Percentiles rank a stretch among this genome's conserved stretches.
These are phyloP conservation scores for Ophthalmolycus amberensis DNA, from an alignment of 2,113 vertebrate species.

Conservation along the genomic window DNA sequence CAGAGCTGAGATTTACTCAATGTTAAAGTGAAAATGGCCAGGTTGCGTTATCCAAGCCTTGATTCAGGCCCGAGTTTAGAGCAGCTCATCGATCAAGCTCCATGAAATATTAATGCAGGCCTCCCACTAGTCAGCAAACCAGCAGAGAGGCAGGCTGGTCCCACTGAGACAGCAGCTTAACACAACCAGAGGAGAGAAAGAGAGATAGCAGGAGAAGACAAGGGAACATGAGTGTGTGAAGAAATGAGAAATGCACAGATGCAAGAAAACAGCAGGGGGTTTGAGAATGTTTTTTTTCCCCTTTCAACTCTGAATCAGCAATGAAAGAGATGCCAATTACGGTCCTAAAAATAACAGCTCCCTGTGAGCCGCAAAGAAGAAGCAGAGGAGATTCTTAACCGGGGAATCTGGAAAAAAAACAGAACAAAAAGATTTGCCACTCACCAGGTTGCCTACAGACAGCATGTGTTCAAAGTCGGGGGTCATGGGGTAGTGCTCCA, in stretches of 20 bases:
- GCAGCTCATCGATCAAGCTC: constrained; percentile 73
- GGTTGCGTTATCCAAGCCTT: constrained; percentile 53
- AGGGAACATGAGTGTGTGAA: constrained; percentile 31
- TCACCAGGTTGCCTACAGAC: constrained; percentile 88
- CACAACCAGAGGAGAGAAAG: constrained; percentile 39
- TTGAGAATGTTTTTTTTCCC: neutral
- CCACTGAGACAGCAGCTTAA: constrained; percentile 47
- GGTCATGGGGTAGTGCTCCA: constrained; percentile 99
- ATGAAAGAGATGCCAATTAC: constrained; percentile 57
- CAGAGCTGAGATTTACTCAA: constrained; percentile 19
- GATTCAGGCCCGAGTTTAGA: constrained; percentile 74
- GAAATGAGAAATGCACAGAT: constrained; percentile 25
- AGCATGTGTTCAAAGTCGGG: constrained; percentile 89
- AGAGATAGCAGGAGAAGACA: constrained; percentile 18
- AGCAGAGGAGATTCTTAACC: constrained; percentile 29
- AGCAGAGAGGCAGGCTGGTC: constrained; percentile 50
- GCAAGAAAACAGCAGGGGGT: constrained; percentile 22
- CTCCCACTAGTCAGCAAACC: constrained; percentile 63
- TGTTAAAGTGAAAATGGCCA: constrained; percentile 38
- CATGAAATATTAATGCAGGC: constrained; percentile 78
- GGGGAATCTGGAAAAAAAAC: constrained; percentile 2
- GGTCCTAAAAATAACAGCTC: constrained; percentile 64
- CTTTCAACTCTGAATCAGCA: constrained; percentile 39
- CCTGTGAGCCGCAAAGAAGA: constrained; percentile 36
- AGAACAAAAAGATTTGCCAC: constrained; percentile 36